These are phyloP conservation scores for Strix aluco DNA, from an alignment of 2,113 vertebrate genomes.

Conservation along the genomic window DNA sequence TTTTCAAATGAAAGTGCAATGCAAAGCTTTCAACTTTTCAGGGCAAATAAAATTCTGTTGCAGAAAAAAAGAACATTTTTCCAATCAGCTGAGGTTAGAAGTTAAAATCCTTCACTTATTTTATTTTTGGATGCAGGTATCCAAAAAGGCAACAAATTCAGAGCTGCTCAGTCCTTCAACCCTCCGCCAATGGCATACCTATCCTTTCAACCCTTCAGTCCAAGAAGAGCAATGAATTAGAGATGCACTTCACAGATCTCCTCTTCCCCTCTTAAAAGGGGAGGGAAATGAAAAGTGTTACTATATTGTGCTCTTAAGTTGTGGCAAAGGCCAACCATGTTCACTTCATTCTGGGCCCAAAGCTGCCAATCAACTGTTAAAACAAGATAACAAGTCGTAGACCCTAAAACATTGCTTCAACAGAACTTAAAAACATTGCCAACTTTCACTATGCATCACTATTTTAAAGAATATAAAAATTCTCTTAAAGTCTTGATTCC, in stretches of 20 bases:
- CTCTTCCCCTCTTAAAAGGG: neutral
- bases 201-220: neutral
- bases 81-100: neutral
- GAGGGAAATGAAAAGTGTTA: neutral
- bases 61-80: neutral
- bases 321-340: neutral
- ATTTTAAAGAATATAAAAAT: neutral
- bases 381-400: neutral
- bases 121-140: neutral
- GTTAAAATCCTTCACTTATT: neutral
- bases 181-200: neutral
- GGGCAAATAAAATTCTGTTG: neutral
- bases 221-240: neutral
- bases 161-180: neutral
- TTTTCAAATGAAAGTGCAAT: neutral
- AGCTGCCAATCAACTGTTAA: neutral
- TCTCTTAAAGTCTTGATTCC: neutral
- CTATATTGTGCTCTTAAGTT: neutral
- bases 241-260: neutral
- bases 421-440: neutral
- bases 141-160: neutral
- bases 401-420: neutral
- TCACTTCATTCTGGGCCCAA: neutral
- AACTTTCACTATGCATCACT: neutral
- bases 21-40: neutral